Base-by-base conservation (phyloP, 2,888 invertebrate species). In the Crepidodera aurea region DNA sequence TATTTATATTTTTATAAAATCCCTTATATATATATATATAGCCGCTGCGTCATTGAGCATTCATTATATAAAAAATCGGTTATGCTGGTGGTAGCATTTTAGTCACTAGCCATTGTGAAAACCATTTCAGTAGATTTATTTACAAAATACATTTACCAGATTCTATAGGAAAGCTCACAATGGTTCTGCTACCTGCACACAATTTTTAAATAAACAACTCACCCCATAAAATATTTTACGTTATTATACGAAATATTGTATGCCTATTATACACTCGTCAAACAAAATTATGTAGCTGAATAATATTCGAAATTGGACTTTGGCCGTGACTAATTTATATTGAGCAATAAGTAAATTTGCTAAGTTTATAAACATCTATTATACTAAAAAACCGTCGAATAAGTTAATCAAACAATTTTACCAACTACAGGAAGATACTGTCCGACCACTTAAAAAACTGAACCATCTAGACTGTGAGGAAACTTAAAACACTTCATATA, bases 91-190 rank as follows among this genome's bases (percentile, higher is more conserved):
- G 44, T 25, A 19, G 37, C 25, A 27, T 19, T 46, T 34, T 13
- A 7, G 42, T 5, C 46, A 39, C 16, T 46, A 27, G 25, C 46
- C 42, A 59, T 59, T 58, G 51, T 59, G 22, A 42, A 51, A 44
- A 34, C 34, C 53, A 51, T 46, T 56, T 56, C 37, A 48, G 46
- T 25, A 55, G 51, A 51, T 61, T 61, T 70, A 69, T 70, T 68
- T 68, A 67, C 70, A 51, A 70, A 70, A 67, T 64, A 69, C 64
- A 67, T 69, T 70, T 67, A 67, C 65, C 61, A 64, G 18, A 64
- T 67, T 70, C 69, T 67, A 65, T 65, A 58, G 64, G 44, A 51
- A 60, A 56, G 56, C 25, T 62, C 40, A 66, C 69, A 66, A 68
- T 60, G 53, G 54, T 51, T 42, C 64, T 22, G 2, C 66, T 70